phyloP scores from a whole-genome alignment of 2,888 invertebrate genomes.

The Diadromus collaris region DNA sequence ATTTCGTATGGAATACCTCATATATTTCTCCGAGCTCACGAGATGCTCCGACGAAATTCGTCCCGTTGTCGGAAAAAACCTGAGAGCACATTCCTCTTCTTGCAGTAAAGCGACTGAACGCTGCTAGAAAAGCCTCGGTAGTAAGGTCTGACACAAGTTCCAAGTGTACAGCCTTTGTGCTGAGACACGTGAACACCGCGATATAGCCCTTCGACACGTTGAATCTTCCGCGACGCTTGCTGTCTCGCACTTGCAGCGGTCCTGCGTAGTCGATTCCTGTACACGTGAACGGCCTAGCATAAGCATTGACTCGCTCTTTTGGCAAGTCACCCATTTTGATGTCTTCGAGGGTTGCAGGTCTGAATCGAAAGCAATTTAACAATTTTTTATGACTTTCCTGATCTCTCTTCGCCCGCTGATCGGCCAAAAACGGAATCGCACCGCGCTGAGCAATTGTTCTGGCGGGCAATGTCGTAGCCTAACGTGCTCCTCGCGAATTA shows the following conservation, averaged over 20 bases:
- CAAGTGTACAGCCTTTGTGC: conserved; percentile 68
- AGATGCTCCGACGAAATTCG: conserved; percentile 34
- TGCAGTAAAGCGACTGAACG: conserved; percentile 53
- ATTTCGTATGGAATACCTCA: too few relatives aligned
- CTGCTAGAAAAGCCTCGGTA: conserved; percentile 57
- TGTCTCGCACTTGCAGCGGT: conserved; percentile 63
- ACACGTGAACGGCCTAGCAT: conserved; percentile 41
- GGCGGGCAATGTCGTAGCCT: conserved; percentile 59
- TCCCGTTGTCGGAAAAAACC: conserved; percentile 39
- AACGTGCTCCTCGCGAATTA: conserved; percentile 59
- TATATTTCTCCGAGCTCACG: conserved; percentile 35
- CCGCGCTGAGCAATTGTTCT: conserved; percentile 54
- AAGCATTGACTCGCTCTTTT: conserved; percentile 6
- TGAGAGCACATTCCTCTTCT: conserved; percentile 51
- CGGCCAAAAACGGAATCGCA: conserved; percentile 69
- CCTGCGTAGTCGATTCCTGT: conserved; percentile 61
- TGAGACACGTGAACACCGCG: conserved; percentile 71
- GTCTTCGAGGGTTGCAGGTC: conserved; percentile 36
- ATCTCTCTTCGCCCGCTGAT: conserved; percentile 60
- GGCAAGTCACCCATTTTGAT: conserved; percentile 46
- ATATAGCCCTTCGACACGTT: conserved; percentile 68
- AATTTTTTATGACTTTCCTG: conserved; percentile 20
- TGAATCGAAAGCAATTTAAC: conserved; percentile 50
- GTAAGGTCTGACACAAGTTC: conserved; percentile 62
- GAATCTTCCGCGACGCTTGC: conserved; percentile 62